These are phyloP conservation scores for Taurulus bubalis DNA, from an alignment of 2,113 vertebrate genomes.

Conservation along the genomic window DNA sequence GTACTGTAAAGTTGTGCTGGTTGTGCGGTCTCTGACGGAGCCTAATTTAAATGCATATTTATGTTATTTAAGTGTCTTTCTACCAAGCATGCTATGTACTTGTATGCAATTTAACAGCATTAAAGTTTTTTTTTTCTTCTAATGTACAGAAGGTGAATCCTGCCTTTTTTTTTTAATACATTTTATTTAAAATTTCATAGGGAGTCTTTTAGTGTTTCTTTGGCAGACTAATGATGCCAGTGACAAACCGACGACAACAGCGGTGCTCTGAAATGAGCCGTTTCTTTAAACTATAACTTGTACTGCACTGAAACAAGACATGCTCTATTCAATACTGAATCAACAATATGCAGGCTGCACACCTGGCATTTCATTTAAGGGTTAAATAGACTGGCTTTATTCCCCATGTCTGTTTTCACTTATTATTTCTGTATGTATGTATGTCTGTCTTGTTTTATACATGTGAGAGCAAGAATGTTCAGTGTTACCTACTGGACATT, in stretches of 20 bases:
- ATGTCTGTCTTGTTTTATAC: not conserved
- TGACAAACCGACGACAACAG: conserved; percentile 20
- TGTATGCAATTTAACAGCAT: conserved; percentile 69
- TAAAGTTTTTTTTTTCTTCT: conserved; percentile 64
- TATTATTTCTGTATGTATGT: not conserved
- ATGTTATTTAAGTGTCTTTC: conserved; percentile 79
- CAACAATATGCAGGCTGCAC: conserved; percentile 28
- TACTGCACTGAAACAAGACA: conserved; percentile 36
- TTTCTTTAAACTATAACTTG: conserved; percentile 10
- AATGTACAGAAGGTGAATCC: conserved; percentile 26
- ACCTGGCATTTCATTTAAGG: conserved; percentile 22
- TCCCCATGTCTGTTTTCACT: conserved; percentile 21
- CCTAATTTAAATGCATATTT: conserved; percentile 72
- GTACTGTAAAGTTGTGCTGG: conserved; percentile 36
- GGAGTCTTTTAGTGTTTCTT: not conserved
- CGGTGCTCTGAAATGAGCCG: conserved; percentile 4
- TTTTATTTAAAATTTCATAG: not conserved
- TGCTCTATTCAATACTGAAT: conserved; percentile 33
- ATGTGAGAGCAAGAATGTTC: not conserved
- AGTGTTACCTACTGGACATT: not conserved
- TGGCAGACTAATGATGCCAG: conserved; percentile 4
- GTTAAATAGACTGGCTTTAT: not conserved
- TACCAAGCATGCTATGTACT: conserved; percentile 72
- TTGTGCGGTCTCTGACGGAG: conserved; percentile 36
- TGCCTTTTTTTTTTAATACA: not conserved